A percentile compares a stretch with the other conserved stretches of the same genome.
These are phyloP conservation scores for Hylaeus volcanicus DNA, from an alignment of 1,140 invertebrate species.

Conservation along the genomic window DNA sequence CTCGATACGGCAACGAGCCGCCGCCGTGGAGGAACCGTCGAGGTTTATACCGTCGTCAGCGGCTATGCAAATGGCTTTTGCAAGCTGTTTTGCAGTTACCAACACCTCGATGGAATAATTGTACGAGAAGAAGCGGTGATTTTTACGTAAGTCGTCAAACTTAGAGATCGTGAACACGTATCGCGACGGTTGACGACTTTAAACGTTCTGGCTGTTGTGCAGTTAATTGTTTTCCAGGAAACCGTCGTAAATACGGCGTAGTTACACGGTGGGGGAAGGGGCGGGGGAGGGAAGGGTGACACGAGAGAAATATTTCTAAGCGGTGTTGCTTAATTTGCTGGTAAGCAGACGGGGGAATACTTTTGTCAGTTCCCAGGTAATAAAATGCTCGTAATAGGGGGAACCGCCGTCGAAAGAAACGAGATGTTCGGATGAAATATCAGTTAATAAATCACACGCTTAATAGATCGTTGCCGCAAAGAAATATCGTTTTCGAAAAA, in stretches of 20 bases:
- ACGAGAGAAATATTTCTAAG: neutral
- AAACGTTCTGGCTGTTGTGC: neutral
- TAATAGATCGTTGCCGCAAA: neutral
- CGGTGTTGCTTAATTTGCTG: neutral
- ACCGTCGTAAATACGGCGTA: constrained; percentile 5
- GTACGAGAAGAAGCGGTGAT: neutral
- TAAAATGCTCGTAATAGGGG: neutral
- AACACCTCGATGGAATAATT: constrained; percentile 24
- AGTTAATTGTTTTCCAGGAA: constrained; percentile 33
- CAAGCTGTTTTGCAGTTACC: constrained; percentile 18
- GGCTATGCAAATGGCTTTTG: constrained; percentile 43
- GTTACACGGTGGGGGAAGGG: too few relatives aligned
- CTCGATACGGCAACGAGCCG: constrained; percentile 53
- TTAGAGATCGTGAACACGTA: neutral
- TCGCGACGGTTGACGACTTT: neutral
- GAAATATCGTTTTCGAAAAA: neutral
- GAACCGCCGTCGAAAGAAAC: neutral
- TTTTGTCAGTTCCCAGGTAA: neutral
- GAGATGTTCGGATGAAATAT: constrained; percentile 18
- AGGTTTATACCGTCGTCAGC: constrained; percentile 38
- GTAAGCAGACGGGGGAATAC: neutral
- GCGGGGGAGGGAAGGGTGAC: neutral
- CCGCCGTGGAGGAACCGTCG: constrained; percentile 44
- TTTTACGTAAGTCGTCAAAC: neutral
- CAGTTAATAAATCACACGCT: constrained; percentile 9